Conservation (phyloP, 2,888 invertebrate genomes). For the Pterostichus madidus region DNA sequence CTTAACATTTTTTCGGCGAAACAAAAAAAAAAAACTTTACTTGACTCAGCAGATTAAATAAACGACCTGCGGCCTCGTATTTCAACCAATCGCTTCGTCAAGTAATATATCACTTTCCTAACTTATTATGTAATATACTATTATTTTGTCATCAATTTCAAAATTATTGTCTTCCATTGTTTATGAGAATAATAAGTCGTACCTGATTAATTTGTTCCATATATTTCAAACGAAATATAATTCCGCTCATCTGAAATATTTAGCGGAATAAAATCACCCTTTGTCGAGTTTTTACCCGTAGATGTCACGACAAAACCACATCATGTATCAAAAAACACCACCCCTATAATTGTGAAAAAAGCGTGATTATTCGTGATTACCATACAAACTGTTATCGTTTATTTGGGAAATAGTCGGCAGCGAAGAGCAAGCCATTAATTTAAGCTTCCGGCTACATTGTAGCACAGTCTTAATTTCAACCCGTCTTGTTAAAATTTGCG, state of each 20-base stretch:
- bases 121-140: no score
- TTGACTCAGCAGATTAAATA: no score
- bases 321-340: constrained; percentile 39
- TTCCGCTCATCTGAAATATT: constrained; percentile 40
- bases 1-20: no score
- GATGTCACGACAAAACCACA: constrained; percentile 27
- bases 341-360: constrained; percentile 28
- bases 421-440: constrained; percentile 38
- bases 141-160: no score
- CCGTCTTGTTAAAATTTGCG: constrained; percentile 52
- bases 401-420: constrained; percentile 1
- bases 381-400: constrained; percentile 41
- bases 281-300: constrained; percentile 27
- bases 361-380: constrained; percentile 25
- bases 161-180: no score
- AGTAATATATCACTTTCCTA: no score
- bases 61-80: no score
- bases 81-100: no score
- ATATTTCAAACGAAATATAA: background rate
- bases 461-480: constrained; percentile 41
- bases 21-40: no score
- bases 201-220: constrained; percentile 30
- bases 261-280: constrained; percentile 29
- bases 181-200: no score
- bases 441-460: constrained; percentile 20